Evolutionary conservation across 1,140 invertebrate species (phyloP).

Genomic region (Caenorhabditis briggsae): DNA sequence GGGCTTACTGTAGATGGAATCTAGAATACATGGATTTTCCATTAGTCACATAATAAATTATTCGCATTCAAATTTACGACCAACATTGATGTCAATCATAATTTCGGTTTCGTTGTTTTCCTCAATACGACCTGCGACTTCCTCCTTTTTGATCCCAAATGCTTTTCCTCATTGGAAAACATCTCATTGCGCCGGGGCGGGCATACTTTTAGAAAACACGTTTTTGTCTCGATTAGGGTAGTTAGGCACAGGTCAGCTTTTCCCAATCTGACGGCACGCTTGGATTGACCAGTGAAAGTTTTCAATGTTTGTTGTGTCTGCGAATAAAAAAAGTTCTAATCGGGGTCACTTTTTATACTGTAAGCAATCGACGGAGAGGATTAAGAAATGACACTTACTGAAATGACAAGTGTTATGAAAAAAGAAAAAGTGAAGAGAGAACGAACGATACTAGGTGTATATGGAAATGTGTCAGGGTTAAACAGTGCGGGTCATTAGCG

Average conservation of each 20-base stretch:
- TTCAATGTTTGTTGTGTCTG: background rate
- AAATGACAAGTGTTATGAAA: background rate
- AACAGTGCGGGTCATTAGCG: slow-evolving; percentile 8
- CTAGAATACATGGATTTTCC: background rate
- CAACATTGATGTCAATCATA: slow-evolving; percentile 21
- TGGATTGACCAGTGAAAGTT: slow-evolving; percentile 52
- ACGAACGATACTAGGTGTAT: background rate
- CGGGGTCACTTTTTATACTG: slow-evolving; percentile 15
- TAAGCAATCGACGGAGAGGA: background rate
- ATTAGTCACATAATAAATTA: no score
- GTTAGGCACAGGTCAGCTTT: slow-evolving; percentile 53
- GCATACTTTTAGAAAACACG: slow-evolving; percentile 47
- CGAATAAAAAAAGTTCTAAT: slow-evolving; percentile 30
- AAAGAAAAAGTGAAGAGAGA: background rate
- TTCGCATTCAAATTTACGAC: slow-evolving; percentile 1
- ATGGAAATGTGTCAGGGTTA: slow-evolving; percentile 44
- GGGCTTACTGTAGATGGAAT: slow-evolving; percentile 11
- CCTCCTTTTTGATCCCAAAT: background rate
- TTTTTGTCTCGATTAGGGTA: slow-evolving; percentile 35
- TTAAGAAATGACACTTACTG: background rate
- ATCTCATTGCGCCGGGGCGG: slow-evolving; percentile 36
- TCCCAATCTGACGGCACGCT: slow-evolving; percentile 35
- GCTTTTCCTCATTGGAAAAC: slow-evolving; percentile 33
- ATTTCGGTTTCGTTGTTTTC: slow-evolving; percentile 10
- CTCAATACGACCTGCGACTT: background rate